Evolutionary conservation across 1,140 invertebrate genomes (phyloP).

Genomic region (Papilio aristodemus): DNA sequence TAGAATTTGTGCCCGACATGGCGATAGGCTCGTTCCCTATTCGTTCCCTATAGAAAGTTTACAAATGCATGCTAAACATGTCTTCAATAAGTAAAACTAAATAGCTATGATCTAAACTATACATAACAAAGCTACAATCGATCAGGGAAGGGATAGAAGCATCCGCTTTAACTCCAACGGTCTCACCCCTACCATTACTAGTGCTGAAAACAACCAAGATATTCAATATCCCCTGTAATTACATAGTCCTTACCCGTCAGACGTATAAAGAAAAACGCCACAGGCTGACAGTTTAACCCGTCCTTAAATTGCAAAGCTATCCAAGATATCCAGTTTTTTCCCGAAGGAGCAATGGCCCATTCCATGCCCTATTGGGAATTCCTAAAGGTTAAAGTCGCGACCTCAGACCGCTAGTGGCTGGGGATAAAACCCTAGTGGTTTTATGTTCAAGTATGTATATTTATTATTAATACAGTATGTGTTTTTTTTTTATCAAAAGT

Average conservation of each 20-base stretch:
- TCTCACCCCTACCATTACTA: background rate
- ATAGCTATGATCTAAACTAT: no score
- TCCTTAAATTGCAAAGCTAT: constrained; percentile 16
- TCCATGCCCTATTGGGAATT: constrained; percentile 26
- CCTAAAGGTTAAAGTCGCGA: background rate
- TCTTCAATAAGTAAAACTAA: no score
- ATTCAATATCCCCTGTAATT: constrained; percentile 23
- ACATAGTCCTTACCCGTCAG: background rate
- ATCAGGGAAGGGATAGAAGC: no score
- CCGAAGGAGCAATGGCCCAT: constrained; percentile 18
- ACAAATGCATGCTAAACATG: no score
- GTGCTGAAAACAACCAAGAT: constrained; percentile 22
- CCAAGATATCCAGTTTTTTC: constrained; percentile 14
- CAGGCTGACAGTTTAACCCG: constrained; percentile 16
- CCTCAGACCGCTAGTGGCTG: background rate
- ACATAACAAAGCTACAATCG: no score
- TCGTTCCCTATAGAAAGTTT: no score
- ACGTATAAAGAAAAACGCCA: constrained; percentile 25
- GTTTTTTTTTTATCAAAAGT: no score
- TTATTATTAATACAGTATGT: no score
- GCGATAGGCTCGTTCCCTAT: no score
- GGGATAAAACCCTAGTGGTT: background rate
- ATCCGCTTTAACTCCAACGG: no score
- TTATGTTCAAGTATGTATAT: background rate
- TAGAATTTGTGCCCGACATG: no score